These are phyloP conservation scores for Athalia cordata DNA, from an alignment of 2,888 invertebrate genomes.

Conservation along the genomic window DNA sequence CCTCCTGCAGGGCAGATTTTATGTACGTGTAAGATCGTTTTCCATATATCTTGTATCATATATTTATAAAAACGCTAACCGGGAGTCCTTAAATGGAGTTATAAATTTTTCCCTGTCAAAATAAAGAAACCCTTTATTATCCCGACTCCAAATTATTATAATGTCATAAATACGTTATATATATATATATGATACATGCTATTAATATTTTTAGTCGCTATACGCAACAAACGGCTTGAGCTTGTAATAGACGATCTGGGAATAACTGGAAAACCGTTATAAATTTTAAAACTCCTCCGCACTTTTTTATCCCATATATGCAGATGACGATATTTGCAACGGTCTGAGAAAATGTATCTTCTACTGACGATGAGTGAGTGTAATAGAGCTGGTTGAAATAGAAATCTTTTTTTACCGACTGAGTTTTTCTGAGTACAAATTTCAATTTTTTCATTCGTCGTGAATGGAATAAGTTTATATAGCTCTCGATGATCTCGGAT, in stretches of 20 bases:
- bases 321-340: too few species aligned
- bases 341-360: background rate
- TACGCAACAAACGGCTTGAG: too few species aligned
- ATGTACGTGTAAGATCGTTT: too few species aligned
- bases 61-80: background rate
- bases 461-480: constrained; percentile 17
- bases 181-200: background rate
- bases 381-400: background rate
- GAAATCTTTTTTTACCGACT: too few species aligned
- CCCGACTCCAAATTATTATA: background rate
- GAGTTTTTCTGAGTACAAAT: too few species aligned
- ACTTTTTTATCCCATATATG: background rate
- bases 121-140: constrained; percentile 55
- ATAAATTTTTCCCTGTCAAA: constrained; percentile 62
- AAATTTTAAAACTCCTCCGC: background rate
- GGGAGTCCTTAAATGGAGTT: constrained; percentile 48
- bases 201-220: constrained; percentile 8
- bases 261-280: constrained; percentile 13
- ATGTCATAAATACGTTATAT: too few species aligned
- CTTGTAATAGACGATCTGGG: too few species aligned
- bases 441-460: too few species aligned
- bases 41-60: too few species aligned
- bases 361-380: background rate
- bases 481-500: background rate
- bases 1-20: too few species aligned